These are phyloP conservation scores for Acronicta leporina DNA, from an alignment of 2,888 invertebrate species.

Conservation along the genomic window DNA sequence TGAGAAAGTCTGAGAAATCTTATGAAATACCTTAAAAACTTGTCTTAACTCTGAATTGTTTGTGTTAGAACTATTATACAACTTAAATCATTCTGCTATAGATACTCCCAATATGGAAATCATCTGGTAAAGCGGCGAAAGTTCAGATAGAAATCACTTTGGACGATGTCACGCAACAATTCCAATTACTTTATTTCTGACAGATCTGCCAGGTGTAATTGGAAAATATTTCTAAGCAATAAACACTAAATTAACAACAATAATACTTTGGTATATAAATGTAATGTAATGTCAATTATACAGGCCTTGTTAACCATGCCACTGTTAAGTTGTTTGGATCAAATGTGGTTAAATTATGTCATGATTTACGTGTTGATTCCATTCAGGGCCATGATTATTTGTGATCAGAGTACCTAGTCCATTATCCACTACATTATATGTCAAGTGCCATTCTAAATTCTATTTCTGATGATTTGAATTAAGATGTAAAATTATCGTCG, in stretches of 20 bases:
- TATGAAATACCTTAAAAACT: background rate
- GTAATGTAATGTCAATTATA: slow-evolving; percentile 24
- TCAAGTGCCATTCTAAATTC: slow-evolving; percentile 18
- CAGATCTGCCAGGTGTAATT: too few relatives aligned
- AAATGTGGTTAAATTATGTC: slow-evolving; percentile 49
- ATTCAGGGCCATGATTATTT: slow-evolving; percentile 43
- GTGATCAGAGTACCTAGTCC: slow-evolving; percentile 20
- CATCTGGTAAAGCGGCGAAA: slow-evolving; percentile 43
- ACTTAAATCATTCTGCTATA: slow-evolving; percentile 20
- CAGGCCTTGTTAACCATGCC: slow-evolving; percentile 17
- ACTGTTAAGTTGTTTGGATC: slow-evolving; percentile 17
- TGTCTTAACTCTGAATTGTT: slow-evolving; percentile 1
- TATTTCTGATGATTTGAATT: slow-evolving; percentile 6
- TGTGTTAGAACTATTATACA: slow-evolving; percentile 12
- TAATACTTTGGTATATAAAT: slow-evolving; percentile 5
- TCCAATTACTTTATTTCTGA: too few relatives aligned
- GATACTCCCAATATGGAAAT: slow-evolving; percentile 46
- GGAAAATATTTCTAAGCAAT: background rate
- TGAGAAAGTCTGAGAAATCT: background rate
- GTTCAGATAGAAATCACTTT: slow-evolving; percentile 40
- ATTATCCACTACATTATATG: slow-evolving; percentile 19
- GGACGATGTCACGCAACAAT: slow-evolving; percentile 38
- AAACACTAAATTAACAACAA: slow-evolving; percentile 4
- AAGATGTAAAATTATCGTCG: slow-evolving; percentile 25
- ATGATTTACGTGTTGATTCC: slow-evolving; percentile 36